Evolutionary conservation across 2,797 vertebrate genomes (phyloP).

Genomic region (Periparus ater): DNA sequence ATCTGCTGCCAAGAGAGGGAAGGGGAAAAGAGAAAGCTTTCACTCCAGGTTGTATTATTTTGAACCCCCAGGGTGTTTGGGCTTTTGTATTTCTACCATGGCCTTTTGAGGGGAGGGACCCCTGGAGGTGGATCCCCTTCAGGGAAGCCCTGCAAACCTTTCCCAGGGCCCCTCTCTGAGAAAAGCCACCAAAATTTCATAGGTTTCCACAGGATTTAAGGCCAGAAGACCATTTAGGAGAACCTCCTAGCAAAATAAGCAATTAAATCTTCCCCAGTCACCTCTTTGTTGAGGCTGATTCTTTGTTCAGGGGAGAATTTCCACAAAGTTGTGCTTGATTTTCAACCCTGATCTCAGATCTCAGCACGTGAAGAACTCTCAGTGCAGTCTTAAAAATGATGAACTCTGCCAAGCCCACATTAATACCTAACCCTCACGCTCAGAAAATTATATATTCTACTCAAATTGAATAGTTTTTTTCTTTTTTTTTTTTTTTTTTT

Average conservation of each 20-base stretch:
- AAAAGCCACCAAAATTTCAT: not conserved
- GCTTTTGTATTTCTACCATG: not conserved
- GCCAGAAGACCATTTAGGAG: not conserved
- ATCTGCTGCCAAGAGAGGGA: not conserved
- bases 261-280: not conserved
- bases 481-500: constrained; percentile 7
- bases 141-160: not conserved
- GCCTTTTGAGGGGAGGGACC: not conserved
- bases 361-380: constrained; percentile 19
- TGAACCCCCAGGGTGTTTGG: not conserved
- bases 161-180: not conserved
- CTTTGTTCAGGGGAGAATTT: not conserved
- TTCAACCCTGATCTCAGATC: constrained; percentile 23
- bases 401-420: constrained; percentile 21
- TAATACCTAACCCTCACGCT: constrained; percentile 10
- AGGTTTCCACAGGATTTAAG: not conserved
- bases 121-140: not conserved
- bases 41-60: not conserved
- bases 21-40: not conserved
- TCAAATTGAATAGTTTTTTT: not conserved
- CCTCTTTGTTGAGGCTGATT: not conserved
- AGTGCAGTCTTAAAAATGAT: not conserved
- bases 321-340: not conserved
- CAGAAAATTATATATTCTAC: constrained; percentile 30
- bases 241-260: not conserved